Evolutionary conservation across 2,113 vertebrate species (phyloP).

Genomic region (Nesoenas mayeri): DNA sequence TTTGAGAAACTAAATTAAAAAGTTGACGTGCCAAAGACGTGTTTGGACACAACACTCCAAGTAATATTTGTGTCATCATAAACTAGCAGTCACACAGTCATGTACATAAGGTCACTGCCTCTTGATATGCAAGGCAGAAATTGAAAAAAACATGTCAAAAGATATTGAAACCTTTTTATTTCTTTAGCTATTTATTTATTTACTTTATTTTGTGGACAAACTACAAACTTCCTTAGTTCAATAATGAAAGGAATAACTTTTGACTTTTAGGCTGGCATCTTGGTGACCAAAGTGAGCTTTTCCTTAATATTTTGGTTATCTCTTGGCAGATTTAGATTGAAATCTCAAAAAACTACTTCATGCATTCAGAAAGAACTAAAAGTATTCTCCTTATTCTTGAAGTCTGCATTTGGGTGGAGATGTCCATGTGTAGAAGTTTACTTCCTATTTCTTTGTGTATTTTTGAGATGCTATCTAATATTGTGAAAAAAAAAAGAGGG

Average conservation of each 20-base stretch:
- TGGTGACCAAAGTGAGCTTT: background rate
- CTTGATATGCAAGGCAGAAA: background rate
- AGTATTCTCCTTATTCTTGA: background rate
- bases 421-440: background rate
- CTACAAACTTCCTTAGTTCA: background rate
- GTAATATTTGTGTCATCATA: background rate
- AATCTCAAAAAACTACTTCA: background rate
- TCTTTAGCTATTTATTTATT: background rate
- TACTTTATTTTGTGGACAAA: background rate
- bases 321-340: background rate
- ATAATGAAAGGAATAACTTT: background rate
- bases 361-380: background rate
- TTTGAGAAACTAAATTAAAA: background rate
- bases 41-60: background rate
- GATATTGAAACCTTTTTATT: background rate
- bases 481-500: background rate
- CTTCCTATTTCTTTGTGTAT: background rate
- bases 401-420: background rate
- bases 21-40: background rate
- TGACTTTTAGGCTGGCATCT: background rate
- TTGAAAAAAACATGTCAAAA: background rate
- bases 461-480: background rate
- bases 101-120: background rate
- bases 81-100: background rate
- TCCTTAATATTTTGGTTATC: background rate